Evolutionary conservation across 2,888 invertebrate species (phyloP), one percentile per base, ranked within the genome.

Genomic region (Heterodera filipjevi): DNA sequence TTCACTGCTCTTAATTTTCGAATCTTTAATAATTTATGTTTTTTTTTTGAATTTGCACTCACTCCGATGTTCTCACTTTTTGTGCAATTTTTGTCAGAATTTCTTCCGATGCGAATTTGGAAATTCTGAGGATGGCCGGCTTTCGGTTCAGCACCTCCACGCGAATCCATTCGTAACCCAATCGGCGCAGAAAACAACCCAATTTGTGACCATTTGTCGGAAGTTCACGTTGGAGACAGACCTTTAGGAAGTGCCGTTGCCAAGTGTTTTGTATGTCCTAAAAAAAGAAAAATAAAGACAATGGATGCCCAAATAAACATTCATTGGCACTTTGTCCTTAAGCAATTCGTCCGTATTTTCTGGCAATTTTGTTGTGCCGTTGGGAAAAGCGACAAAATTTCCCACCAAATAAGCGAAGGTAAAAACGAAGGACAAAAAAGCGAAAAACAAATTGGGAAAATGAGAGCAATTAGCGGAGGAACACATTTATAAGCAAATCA

Each of bases 191-290:
- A 71, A 79, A 71, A 30, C 81, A 81, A 10, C 22, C n/a, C n/a
- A 81, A 6, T n/a, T 68, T 39, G 22, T n/a, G 49, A 12, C 8
- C 22, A 27, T 46, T 5, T n/a, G 78, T 0, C 30, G 78, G 70
- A 8, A 39, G 53, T 30, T 3, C 27, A 8, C 81, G 53, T 32
- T 77, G 32, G 12, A 68, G 46, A 46, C 82, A 81, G 49, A 81
- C 66, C 6, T 81, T 39, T 30, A 81, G 53, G 39, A 72, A 68
- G 10, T 70, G 44, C 19, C 32, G 3, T 14, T 72, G 74, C 82
- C 82, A 81, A n/a, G 82, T 81, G 64, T 83, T 83, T 66, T 59
- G 79, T 19, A 81, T 81, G 70, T 83, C 79, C 82, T 81, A 10
- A 49, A 3, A 10, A 49, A 49, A 49, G 12, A 14, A 14, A 33